Percentiles rank a stretch among this genome's conserved stretches.
phyloP scores from a whole-genome alignment of 64 coral and sea anemone species.

The Montipora sp. region DNA sequence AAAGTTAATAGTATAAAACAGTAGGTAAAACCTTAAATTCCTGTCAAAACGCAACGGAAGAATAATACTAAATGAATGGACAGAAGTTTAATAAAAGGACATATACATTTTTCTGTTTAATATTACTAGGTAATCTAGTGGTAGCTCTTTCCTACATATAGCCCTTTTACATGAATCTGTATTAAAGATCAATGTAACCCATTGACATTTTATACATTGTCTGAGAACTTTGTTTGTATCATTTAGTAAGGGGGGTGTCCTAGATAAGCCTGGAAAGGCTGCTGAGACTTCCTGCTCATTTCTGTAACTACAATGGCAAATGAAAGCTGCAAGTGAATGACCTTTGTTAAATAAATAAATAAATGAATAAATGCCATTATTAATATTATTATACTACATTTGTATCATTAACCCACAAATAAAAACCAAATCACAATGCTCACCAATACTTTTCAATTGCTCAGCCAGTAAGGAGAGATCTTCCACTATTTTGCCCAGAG shows the following conservation, averaged over 20 bases:
- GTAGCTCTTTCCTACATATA: slow-evolving; percentile 6
- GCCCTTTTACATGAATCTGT: slow-evolving; percentile 12
- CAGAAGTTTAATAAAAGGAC: slow-evolving; percentile 12
- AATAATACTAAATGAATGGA: slow-evolving; percentile 30
- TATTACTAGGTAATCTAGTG: background rate
- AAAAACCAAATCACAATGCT: slow-evolving; percentile 30
- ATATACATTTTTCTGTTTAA: background rate
- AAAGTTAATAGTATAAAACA: slow-evolving; percentile 13
- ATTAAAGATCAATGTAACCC: slow-evolving; percentile 2
- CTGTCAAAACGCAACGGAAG: background rate
- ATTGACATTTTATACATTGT: slow-evolving; percentile 8
- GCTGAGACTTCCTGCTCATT: slow-evolving; percentile 21
- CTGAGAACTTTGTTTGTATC: slow-evolving; percentile 22
- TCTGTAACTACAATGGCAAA: slow-evolving; percentile 12
- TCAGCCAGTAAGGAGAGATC: slow-evolving; percentile 2
- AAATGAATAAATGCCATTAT: slow-evolving; percentile 15
- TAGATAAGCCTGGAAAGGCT: slow-evolving; percentile 20
- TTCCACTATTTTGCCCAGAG: slow-evolving; percentile 8
- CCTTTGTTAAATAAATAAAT: background rate
- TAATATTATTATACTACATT: slow-evolving; percentile 22
- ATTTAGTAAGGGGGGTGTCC: slow-evolving; percentile 15
- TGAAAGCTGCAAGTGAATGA: slow-evolving; percentile 18
- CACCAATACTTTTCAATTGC: slow-evolving; percentile 30
- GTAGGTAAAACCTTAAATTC: slow-evolving; percentile 21
- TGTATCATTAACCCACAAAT: slow-evolving; percentile 19